Evolutionary conservation across 1,140 invertebrate species (phyloP).

Genomic region (Chironomus tepperi): DNA sequence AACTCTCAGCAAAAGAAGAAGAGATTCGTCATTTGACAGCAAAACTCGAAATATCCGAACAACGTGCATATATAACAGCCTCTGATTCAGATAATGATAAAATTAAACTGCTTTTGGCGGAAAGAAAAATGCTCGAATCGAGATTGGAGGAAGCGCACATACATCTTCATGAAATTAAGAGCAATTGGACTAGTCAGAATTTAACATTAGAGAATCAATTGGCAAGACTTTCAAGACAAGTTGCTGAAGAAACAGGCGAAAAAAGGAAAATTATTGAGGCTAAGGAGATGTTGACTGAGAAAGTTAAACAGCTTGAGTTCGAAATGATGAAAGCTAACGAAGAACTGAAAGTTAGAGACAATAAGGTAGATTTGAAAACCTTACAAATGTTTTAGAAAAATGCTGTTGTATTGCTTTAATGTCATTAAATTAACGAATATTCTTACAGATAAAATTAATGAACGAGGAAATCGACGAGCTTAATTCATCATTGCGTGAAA

Average conservation of each 20-base stretch:
- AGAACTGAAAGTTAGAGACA: conserved; percentile 59
- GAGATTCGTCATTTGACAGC: conserved; percentile 51
- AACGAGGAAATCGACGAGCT: conserved; percentile 55
- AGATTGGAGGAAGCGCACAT: conserved; percentile 74
- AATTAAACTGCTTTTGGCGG: conserved; percentile 42
- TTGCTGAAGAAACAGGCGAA: conserved; percentile 69
- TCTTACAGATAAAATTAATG: conserved; percentile 45
- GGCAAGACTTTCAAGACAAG: conserved; percentile 62
- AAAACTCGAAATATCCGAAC: conserved; percentile 53
- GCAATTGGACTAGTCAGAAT: conserved; percentile 82
- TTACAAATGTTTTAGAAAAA: background rate
- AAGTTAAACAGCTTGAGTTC: conserved; percentile 53
- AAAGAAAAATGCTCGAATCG: conserved; percentile 59
- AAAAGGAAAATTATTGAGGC: conserved; percentile 62
- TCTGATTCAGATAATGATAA: conserved; percentile 51
- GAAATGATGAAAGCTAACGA: conserved; percentile 60
- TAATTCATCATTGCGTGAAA: conserved; percentile 50
- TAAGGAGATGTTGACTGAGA: conserved; percentile 53
- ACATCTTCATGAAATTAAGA: conserved; percentile 78
- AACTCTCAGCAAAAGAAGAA: conserved; percentile 49
- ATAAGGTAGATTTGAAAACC: conserved; percentile 44
- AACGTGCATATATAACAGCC: conserved; percentile 35
- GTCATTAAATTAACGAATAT: background rate
- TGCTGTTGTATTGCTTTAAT: background rate
- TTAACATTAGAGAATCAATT: conserved; percentile 76